These are phyloP conservation scores for Panulirus ornatus DNA, from an alignment of 1,140 invertebrate species.

Conservation along the genomic window DNA sequence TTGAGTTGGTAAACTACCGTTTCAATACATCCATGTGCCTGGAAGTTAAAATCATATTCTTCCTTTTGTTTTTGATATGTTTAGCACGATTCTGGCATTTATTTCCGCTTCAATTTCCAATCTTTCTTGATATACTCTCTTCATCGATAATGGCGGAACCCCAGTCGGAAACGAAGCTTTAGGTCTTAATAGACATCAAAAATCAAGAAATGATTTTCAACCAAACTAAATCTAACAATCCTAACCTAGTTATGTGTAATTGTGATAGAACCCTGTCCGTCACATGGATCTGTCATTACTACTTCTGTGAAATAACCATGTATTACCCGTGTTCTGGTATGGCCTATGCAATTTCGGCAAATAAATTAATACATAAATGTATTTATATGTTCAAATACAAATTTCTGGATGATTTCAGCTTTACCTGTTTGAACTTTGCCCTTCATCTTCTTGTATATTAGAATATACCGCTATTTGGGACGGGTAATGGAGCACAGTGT, in stretches of 20 bases:
- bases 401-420: not conserved
- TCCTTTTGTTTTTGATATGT: not conserved
- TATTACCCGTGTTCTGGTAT: not conserved
- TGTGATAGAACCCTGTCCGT: not conserved
- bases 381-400: not conserved
- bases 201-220: no score
- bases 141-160: not conserved
- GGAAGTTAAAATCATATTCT: not conserved
- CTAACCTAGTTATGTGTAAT: not conserved
- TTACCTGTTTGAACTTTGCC: constrained; percentile 49
- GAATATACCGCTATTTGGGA: no score
- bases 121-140: not conserved
- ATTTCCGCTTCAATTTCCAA: not conserved
- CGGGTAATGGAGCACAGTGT: no score
- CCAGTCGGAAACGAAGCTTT: not conserved
- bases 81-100: not conserved
- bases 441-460: constrained; percentile 19
- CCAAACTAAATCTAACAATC: not conserved
- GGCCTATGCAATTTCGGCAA: not conserved
- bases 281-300: not conserved
- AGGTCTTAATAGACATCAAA: no score
- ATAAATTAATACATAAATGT: no score
- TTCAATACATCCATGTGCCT: not conserved
- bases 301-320: not conserved
- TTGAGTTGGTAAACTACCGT: not conserved